A percentile compares a stretch with the other conserved stretches of the same genome.
phyloP scores from a whole-genome alignment of 1,140 invertebrate genomes.

The Radopholus similis region DNA sequence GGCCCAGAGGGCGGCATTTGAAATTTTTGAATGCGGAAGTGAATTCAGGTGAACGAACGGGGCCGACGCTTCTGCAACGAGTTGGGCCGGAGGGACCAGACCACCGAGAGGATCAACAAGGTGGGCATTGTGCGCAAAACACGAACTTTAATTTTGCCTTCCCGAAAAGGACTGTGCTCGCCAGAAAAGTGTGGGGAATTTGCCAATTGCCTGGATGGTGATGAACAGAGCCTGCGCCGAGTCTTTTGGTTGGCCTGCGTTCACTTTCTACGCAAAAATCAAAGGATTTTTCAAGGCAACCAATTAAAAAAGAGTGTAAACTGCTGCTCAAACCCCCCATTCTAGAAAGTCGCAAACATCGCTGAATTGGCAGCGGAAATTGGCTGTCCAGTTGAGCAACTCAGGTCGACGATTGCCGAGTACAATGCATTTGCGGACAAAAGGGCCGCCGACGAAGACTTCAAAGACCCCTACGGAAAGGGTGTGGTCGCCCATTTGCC shows the following conservation, averaged over 20 bases:
- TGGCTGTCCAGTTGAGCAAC: slow-evolving; percentile 12
- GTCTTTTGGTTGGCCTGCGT: slow-evolving; percentile 57
- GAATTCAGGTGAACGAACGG: slow-evolving; percentile 52
- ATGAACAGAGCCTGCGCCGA: slow-evolving; percentile 57
- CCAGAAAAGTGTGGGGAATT: slow-evolving; percentile 23
- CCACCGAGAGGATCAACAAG: slow-evolving; percentile 48
- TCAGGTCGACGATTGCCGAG: slow-evolving; percentile 40
- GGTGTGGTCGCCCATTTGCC: not conserved
- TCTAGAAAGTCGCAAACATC: slow-evolving; percentile 50
- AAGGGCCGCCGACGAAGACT: slow-evolving; percentile 9
- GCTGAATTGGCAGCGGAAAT: slow-evolving; percentile 42
- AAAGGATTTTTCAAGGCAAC: slow-evolving; percentile 54
- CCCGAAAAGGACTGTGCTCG: slow-evolving; percentile 42
- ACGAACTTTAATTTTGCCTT: not conserved
- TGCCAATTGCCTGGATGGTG: slow-evolving; percentile 51
- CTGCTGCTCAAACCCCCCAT: slow-evolving; percentile 10
- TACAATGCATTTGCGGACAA: slow-evolving; percentile 51
- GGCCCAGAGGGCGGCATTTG: not conserved
- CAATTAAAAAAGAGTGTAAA: not conserved
- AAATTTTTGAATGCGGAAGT: not conserved
- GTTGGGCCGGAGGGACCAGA: slow-evolving; percentile 57
- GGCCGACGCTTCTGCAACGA: slow-evolving; percentile 60
- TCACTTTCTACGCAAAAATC: slow-evolving; percentile 58
- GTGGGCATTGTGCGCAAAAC: not conserved
- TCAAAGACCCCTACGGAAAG: slow-evolving; percentile 56